Evolutionary conservation across 1,140 invertebrate genomes (phyloP).

Genomic region (Oncopodura yosiiana): DNA sequence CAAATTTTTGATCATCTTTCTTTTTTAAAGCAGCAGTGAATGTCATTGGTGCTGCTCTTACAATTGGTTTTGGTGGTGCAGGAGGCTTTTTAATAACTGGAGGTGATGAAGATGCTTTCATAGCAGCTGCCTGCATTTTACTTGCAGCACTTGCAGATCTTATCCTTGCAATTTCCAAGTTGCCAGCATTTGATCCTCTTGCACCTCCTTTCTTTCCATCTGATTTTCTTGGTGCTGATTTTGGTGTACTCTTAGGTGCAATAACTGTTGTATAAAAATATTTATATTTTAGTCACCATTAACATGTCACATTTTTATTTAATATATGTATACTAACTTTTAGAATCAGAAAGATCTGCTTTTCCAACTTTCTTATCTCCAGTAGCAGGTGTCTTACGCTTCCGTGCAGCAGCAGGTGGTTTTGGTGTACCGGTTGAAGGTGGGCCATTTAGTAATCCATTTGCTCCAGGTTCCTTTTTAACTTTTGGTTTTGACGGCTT

Average conservation of each 20-base stretch:
- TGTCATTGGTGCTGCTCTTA: conserved; percentile 14
- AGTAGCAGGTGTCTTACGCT: no score
- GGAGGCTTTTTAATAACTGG: conserved; percentile 8
- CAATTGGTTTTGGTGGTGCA: conserved; percentile 3
- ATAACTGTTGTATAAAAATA: no score
- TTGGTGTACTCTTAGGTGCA: no score
- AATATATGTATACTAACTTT: no score
- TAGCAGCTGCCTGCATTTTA: conserved; percentile 8
- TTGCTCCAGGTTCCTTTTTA: no score
- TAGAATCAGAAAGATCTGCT: no score
- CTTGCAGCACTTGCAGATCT: not conserved
- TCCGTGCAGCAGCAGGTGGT: no score
- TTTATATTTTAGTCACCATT: no score
- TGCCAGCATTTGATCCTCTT: not conserved
- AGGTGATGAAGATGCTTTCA: conserved; percentile 3
- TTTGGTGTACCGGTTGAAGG: no score
- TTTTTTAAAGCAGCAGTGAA: conserved; percentile 18
- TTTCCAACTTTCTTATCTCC: no score
- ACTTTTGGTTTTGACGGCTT: not conserved
- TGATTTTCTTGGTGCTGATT: not conserved
- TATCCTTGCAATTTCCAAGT: not conserved
- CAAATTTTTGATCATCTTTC: conserved; percentile 21
- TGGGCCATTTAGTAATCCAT: no score
- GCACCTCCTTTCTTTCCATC: not conserved
- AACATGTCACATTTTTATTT: no score